Evolutionary conservation across 2,888 invertebrate species (phyloP).

Genomic region (Drosophila meridionalis): DNA sequence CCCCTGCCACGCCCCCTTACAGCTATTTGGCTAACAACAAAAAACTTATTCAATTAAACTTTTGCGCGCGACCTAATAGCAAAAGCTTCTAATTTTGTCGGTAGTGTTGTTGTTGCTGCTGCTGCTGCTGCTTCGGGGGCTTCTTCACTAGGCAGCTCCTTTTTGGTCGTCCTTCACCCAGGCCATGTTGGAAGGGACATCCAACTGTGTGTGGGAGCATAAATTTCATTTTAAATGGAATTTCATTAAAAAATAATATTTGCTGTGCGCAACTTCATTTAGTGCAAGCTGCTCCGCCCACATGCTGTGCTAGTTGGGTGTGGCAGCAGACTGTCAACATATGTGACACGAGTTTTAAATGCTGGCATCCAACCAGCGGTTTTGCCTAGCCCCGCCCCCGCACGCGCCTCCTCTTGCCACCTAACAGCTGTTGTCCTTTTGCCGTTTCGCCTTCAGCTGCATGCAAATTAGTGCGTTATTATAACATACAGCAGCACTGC

Average conservation of each 20-base stretch:
- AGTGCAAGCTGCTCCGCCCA: conserved; percentile 6
- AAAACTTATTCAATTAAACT: conserved; percentile 80
- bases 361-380: conserved; percentile 9
- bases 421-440: conserved; percentile 38
- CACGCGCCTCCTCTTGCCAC: not conserved
- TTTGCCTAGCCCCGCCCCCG: not conserved
- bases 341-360: conserved; percentile 71
- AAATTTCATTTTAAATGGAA: conserved; percentile 73
- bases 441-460: conserved; percentile 33
- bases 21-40: conserved; percentile 29
- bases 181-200: conserved; percentile 17
- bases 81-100: conserved; percentile 50
- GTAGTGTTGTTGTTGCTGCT: not conserved
- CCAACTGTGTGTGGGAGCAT: conserved; percentile 52
- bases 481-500: conserved; percentile 46
- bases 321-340: conserved; percentile 46
- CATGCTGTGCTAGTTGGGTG: conserved; percentile 37
- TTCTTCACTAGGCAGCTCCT: conserved; percentile 1
- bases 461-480: conserved; percentile 79
- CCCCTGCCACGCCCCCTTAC: not conserved
- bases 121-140: conserved; percentile 6
- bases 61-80: conserved; percentile 62
- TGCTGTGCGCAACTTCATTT: conserved; percentile 62
- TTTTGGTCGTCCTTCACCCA: conserved; percentile 3
- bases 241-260: conserved; percentile 77